phyloP scores from a whole-genome alignment of 2,888 invertebrate genomes.

The Myopa testacea region DNA sequence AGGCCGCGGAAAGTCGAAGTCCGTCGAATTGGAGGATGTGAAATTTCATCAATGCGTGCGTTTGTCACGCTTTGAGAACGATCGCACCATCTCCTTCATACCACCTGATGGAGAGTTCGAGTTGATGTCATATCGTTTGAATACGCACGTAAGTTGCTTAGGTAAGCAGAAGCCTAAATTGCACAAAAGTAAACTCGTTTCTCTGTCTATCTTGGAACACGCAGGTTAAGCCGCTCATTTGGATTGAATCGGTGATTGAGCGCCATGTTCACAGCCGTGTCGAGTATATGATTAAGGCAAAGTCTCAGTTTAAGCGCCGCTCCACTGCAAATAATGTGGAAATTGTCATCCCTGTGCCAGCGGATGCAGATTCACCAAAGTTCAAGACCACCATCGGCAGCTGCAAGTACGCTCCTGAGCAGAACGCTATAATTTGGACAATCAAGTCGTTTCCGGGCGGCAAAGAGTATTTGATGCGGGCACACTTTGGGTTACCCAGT shows the following conservation, averaged over 20 bases:
- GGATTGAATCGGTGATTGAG: conserved; percentile 99
- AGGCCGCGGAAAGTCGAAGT: conserved; percentile 96
- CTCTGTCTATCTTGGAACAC: too few relatives aligned
- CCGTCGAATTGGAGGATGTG: conserved; percentile 97
- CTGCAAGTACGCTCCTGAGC: conserved; percentile 97
- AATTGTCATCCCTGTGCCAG: conserved; percentile 94
- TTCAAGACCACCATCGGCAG: conserved; percentile 97
- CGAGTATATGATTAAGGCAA: conserved; percentile 99
- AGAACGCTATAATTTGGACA: conserved; percentile 97
- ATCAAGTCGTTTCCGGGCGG: conserved; percentile 98
- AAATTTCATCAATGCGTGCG: conserved; percentile 99
- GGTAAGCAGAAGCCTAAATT: neutral
- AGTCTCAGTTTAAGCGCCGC: conserved; percentile 96
- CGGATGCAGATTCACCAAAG: conserved; percentile 98
- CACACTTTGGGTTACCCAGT: conserved; percentile 97
- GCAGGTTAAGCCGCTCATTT: conserved; percentile 89
- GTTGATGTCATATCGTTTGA: conserved; percentile 96
- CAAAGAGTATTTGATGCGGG: conserved; percentile 97
- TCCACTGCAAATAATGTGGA: conserved; percentile 99
- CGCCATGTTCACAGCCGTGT: conserved; percentile 97
- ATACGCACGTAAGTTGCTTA: conserved; percentile 81
- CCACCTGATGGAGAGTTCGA: conserved; percentile 99
- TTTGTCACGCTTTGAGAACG: conserved; percentile 96
- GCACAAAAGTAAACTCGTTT: neutral
- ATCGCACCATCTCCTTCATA: conserved; percentile 97